These are phyloP conservation scores for Macquaria ambigua DNA, from an alignment of 2,113 vertebrate genomes.

Conservation along the genomic window DNA sequence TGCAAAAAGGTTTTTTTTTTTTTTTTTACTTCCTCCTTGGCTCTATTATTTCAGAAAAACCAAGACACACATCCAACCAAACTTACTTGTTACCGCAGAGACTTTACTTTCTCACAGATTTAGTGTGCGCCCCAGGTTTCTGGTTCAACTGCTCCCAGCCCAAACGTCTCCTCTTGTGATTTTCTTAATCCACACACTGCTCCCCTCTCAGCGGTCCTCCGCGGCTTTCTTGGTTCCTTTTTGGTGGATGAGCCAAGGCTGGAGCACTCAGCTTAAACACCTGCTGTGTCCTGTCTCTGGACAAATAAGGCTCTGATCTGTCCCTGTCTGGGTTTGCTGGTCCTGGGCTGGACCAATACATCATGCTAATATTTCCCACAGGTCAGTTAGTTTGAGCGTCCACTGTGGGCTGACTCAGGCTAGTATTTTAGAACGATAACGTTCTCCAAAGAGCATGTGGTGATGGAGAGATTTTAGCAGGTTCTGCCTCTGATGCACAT, in stretches of 20 bases:
- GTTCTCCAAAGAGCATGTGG: slow-evolving; percentile 41
- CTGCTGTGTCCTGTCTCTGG: slow-evolving; percentile 58
- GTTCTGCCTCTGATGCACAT: background rate
- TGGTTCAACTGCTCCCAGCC: slow-evolving; percentile 43
- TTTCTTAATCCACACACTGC: slow-evolving; percentile 46
- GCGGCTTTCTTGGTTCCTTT: slow-evolving; percentile 42
- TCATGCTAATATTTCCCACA: slow-evolving; percentile 46
- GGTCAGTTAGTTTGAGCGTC: slow-evolving; percentile 18
- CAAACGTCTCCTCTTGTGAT: slow-evolving; percentile 42
- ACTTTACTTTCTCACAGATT: slow-evolving; percentile 44
- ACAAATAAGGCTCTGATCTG: slow-evolving; percentile 72
- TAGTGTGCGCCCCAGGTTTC: slow-evolving; percentile 25
- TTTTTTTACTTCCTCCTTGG: background rate
- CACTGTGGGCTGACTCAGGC: slow-evolving; percentile 16
- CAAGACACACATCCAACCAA: slow-evolving; percentile 27
- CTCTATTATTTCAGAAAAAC: slow-evolving; percentile 46
- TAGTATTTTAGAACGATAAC: slow-evolving; percentile 12
- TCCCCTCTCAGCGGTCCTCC: slow-evolving; percentile 31
- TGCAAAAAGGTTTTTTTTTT: slow-evolving; percentile 37
- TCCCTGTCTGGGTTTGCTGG: background rate
- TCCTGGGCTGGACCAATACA: slow-evolving; percentile 9
- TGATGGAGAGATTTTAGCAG: slow-evolving; percentile 53
- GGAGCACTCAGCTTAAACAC: slow-evolving; percentile 43
- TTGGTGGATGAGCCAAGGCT: slow-evolving; percentile 52
- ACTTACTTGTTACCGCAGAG: slow-evolving; percentile 60